Base-by-base conservation (phyloP, 2,888 invertebrate genomes). In the Drosophila barbarae region DNA sequence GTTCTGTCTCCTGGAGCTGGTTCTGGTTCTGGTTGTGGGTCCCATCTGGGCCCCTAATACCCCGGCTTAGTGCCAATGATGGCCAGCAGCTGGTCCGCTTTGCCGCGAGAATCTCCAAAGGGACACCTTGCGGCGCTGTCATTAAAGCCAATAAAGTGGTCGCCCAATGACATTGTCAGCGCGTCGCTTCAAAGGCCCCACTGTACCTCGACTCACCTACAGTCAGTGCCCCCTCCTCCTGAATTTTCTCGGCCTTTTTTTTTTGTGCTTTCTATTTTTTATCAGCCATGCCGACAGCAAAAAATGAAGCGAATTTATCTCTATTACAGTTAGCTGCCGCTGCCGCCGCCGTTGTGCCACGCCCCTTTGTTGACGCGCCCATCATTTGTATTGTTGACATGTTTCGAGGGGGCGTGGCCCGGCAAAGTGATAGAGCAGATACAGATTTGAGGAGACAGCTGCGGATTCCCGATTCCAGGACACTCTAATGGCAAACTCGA, bases 301-400 rank as follows among this genome's bases (percentile, higher is more conserved):
- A 81, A 82, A 82, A 83, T 83, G 83, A 78, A 65, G 73, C 76
- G 76, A 78, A 82, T 83, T 82, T 83, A 82, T 82, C 84, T 82
- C 81, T 81, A 83, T 82, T 82, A 82, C 84, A 76, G 81, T 73
- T 83, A 81, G 78, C 76, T 75, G 75, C 36, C 9, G 36, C 55
- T 51, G 77, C 76, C 72, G 75, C 44, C 49, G 75, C 32, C 54
- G 72, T 54, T 50, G 13, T 50, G 65, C 60, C 80, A 79, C 79
- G 77, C 80, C 79, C 74, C 56, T 60, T 61, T 51, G 47, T 57
- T 55, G 52, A 63, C 66, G 77, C 74, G 76, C 79, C 83, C 83
- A 83, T 80, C 79, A 80, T 80, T 80, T 80, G 79, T 80, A 80
- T 80, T 80, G 83, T 83, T 80, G 83, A 80, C 83, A 83, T 77